phyloP scores from a whole-genome alignment of 30 jellyfish, hydroid and myxozoan genomes.

The Clytia hemisphaerica region DNA sequence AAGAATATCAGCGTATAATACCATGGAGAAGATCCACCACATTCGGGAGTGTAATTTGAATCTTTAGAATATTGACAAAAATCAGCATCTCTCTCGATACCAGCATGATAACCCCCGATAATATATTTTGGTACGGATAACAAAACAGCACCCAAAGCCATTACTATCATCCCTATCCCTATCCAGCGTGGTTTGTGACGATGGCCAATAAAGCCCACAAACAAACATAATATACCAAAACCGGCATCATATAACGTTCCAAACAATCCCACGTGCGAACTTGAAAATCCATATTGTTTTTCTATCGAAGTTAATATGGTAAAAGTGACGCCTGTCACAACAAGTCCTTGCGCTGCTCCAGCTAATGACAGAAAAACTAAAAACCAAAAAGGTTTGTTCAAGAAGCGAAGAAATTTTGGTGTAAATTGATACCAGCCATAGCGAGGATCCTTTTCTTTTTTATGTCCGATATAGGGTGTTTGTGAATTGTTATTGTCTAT shows the following conservation, averaged over 20 bases:
- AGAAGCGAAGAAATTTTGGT: conserved; percentile 32
- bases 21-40: conserved; percentile 47
- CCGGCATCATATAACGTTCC: conserved; percentile 73
- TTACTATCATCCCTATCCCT: conserved; percentile 59
- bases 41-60: conserved; percentile 37
- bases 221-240: conserved; percentile 61
- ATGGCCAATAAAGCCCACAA: conserved; percentile 76
- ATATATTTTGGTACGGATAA: conserved; percentile 68
- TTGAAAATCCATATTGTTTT: conserved; percentile 72
- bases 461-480: too few relatives aligned
- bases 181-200: conserved; percentile 59
- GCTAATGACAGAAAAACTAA: conserved; percentile 34
- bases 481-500: too few relatives aligned
- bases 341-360: conserved; percentile 79
- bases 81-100: conserved; percentile 54
- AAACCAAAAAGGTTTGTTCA: conserved; percentile 62
- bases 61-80: conserved; percentile 37
- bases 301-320: conserved; percentile 67
- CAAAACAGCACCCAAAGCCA: conserved; percentile 68
- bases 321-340: conserved; percentile 77
- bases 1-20: conserved; percentile 8
- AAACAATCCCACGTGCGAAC: conserved; percentile 66
- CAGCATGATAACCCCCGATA: conserved; percentile 67
- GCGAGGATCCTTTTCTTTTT: too few relatives aligned
- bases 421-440: conserved; percentile 74